Evolutionary conservation across 2,797 vertebrate species (phyloP), one percentile per base, ranked within the genome.

Genomic region (Momotus momota): DNA sequence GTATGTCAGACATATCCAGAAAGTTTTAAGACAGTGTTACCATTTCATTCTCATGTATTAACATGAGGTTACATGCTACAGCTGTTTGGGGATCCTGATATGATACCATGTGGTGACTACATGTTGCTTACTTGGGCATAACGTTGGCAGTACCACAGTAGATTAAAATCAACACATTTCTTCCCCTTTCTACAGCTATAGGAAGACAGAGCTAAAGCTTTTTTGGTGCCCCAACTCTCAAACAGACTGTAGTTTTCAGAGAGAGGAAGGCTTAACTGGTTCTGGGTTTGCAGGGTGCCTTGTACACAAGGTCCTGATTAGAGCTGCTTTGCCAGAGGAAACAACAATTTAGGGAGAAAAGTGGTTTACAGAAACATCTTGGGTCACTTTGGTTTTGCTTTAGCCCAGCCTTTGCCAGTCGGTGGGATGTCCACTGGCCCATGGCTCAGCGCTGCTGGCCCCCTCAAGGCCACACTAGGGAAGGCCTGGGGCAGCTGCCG

Each of bases 371-470:
- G n/a, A 66, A 93, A 70, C n/a, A 33, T 51, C 46, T 43, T 31
- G 38, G 70, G 58, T 55, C 41, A 72, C 17, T 29, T 14, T 26
- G 6, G 35, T 46, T 84, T 75, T 72, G 81, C 49, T 86, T 46
- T 35, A 78, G 35, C 25, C 8, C 33, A 49, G 31, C 27, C 33
- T 21, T 49, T 17, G 29, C 43, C 38, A 66, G 31, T 9, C 7
- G 0, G 55, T 1, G 17, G 45, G 31, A 26, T 22, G 29, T 58
- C 52, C 2, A 0, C 38, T 25, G 29, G 33, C 54, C 60, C 0
- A 0, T 12, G n/a, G 29, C 43, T 31, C 26, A 15, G 67, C 1
- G 1, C 61, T 38, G 10, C 31, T 14, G 1, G 45, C 5, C 15
- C 52, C 26, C 14, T 35, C 26, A 6, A 26, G 25, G 46, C 55